Percentiles rank a stretch among this genome's conserved stretches.
These are phyloP conservation scores for Trypoxylon attenuatum DNA, from an alignment of 2,888 invertebrate genomes.

Conservation along the genomic window DNA sequence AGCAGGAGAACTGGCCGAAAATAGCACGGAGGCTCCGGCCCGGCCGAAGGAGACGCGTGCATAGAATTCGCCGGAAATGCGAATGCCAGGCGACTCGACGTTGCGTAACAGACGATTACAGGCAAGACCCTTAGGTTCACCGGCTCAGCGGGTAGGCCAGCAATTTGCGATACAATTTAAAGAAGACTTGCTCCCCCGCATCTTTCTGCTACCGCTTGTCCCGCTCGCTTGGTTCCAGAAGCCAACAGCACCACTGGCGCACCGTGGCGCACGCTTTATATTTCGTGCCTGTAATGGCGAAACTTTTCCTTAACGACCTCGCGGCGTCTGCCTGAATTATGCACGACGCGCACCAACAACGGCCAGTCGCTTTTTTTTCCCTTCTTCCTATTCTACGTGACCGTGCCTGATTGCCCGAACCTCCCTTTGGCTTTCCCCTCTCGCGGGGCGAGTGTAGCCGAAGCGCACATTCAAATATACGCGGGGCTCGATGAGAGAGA, in stretches of 20 bases:
- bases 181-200: conserved; percentile 56
- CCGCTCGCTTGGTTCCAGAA: too few species aligned
- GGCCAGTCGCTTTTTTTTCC: conserved; percentile 11
- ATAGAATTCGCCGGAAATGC: conserved; percentile 20
- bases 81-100: conserved; percentile 41
- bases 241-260: conserved; percentile 21
- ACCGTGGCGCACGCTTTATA: conserved; percentile 40
- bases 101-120: conserved; percentile 59
- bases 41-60: neutral
- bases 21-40: neutral
- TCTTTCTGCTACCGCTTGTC: conserved; percentile 37
- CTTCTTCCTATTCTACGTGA: conserved; percentile 29
- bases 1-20: neutral
- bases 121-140: conserved; percentile 30
- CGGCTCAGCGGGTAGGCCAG: conserved; percentile 46
- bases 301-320: conserved; percentile 68
- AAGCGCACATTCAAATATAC: conserved; percentile 15
- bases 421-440: conserved; percentile 11
- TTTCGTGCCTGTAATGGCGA: conserved; percentile 66
- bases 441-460: conserved; percentile 8
- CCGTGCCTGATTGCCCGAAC: conserved; percentile 34
- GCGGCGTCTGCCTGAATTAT: conserved; percentile 64
- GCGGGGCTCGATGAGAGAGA: neutral
- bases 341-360: conserved; percentile 54
- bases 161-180: conserved; percentile 70